These are phyloP conservation scores for Oegoconia quadripuncta DNA, from an alignment of 2,888 invertebrate species.

Conservation along the genomic window DNA sequence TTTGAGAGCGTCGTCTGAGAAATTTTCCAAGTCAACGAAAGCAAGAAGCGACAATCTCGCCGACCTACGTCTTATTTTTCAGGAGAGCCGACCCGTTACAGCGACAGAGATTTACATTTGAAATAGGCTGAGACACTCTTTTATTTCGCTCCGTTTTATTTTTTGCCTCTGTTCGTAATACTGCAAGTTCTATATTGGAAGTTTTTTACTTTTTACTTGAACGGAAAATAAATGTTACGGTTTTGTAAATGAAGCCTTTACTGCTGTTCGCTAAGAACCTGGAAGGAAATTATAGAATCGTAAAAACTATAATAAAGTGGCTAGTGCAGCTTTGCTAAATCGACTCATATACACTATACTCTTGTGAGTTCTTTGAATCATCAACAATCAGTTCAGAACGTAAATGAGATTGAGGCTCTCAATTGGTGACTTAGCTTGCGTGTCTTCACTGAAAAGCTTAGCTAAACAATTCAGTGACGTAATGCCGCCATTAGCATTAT, in stretches of 20 bases:
- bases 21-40: constrained; percentile 63
- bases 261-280: not conserved
- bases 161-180: constrained; percentile 37
- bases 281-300: too few species aligned
- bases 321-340: too few species aligned
- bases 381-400: too few species aligned
- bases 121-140: constrained; percentile 61
- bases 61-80: constrained; percentile 68
- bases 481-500: too few species aligned
- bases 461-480: too few species aligned
- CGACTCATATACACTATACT: too few species aligned
- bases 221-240: not conserved
- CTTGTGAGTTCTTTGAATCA: too few species aligned
- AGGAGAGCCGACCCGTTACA: constrained; percentile 61
- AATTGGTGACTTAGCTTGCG: too few species aligned
- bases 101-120: constrained; percentile 70
- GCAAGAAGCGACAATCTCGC: constrained; percentile 59
- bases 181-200: constrained; percentile 12
- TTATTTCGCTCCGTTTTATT: constrained; percentile 55
- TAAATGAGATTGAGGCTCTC: too few species aligned
- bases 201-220: constrained; percentile 1
- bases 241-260: not conserved
- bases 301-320: too few species aligned
- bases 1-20: constrained; percentile 48
- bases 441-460: too few species aligned